Evolutionary conservation across 2,888 invertebrate species (phyloP).

Genomic region (Idaea straminata): DNA sequence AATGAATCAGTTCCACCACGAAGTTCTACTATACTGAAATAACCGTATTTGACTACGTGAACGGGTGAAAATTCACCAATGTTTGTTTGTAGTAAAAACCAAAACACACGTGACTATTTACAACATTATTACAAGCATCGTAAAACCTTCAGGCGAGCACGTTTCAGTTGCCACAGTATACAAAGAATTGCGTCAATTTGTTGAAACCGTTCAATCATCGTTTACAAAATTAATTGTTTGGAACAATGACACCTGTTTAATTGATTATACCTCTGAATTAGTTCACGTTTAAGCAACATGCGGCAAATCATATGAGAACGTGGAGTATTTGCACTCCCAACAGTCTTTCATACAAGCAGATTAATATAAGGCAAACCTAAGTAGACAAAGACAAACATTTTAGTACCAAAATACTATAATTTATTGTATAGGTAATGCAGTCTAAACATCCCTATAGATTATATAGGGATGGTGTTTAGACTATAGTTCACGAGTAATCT

Average conservation of each 20-base stretch:
- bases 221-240: constrained; percentile 9
- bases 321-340: no score
- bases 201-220: constrained; percentile 13
- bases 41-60: background rate
- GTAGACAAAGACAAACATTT: no score
- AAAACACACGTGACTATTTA: constrained; percentile 22
- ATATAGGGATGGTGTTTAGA: no score
- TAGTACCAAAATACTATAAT: no score
- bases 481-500: no score
- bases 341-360: no score
- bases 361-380: no score
- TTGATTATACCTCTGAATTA: background rate
- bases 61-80: background rate
- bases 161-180: constrained; percentile 8
- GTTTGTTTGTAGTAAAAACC: background rate
- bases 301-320: background rate
- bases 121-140: background rate
- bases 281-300: background rate
- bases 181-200: constrained; percentile 1
- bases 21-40: no score
- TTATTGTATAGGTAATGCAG: no score
- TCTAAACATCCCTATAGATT: no score
- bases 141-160: constrained; percentile 4
- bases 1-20: no score
- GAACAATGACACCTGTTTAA: background rate